Evolutionary conservation across 2,797 vertebrate species (phyloP).

Genomic region (Sparus aurata): DNA sequence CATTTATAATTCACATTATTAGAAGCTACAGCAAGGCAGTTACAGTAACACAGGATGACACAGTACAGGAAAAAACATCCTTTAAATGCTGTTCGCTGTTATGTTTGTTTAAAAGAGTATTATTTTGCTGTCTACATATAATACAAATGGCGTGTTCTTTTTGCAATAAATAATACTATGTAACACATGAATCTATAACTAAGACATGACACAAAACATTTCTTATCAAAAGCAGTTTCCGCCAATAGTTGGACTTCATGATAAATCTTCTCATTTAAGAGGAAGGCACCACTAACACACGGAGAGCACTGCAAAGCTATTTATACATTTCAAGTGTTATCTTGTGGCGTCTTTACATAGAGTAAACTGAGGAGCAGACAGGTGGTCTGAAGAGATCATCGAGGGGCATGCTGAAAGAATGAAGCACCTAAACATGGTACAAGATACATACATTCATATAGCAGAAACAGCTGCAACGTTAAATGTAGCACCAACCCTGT

Average conservation of each 20-base stretch:
- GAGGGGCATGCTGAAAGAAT: not conserved
- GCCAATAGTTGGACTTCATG: conserved; percentile 8
- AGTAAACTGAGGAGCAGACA: not conserved
- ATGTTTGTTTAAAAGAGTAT: conserved; percentile 4
- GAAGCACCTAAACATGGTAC: not conserved
- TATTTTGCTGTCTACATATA: not conserved
- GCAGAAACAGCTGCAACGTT: not conserved
- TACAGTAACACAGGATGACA: too few relatives aligned
- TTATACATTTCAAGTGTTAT: conserved; percentile 50
- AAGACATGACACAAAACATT: not conserved
- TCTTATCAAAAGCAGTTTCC: conserved; percentile 12
- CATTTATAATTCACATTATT: conserved; percentile 11
- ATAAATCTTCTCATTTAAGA: conserved; percentile 48
- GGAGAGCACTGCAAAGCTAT: conserved; percentile 37
- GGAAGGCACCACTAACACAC: conserved; percentile 48
- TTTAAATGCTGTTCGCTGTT: conserved; percentile 1
- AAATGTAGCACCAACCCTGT: too few relatives aligned
- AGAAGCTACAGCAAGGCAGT: conserved; percentile 32
- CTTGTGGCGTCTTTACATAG: not conserved
- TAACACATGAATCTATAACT: not conserved
- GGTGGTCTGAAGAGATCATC: not conserved
- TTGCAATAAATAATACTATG: conserved; percentile 32
- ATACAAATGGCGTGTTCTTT: conserved; percentile 19
- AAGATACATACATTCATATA: not conserved
- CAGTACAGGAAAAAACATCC: conserved; percentile 5